Evolutionary conservation across 2,888 invertebrate genomes (phyloP).

Genomic region (Ornithoptera priamus): DNA sequence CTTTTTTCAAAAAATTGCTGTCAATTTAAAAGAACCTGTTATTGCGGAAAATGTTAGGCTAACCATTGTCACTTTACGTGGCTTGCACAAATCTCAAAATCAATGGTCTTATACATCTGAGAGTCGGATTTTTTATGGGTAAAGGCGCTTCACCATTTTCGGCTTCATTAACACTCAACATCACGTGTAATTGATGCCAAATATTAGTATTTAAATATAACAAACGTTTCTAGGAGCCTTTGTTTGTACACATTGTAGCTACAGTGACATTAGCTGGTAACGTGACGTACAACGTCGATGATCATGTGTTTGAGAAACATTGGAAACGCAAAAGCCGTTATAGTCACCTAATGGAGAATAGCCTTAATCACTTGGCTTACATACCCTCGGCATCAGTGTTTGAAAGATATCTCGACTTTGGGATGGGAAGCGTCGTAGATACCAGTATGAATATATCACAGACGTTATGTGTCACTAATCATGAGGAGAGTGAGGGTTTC

Average conservation of each 20-base stretch:
- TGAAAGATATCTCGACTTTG: constrained; percentile 68
- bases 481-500: constrained; percentile 61
- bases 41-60: no score
- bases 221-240: constrained; percentile 55
- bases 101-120: no score
- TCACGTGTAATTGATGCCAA: neutral
- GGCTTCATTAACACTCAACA: neutral
- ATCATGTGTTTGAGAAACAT: constrained; percentile 58
- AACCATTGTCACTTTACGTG: no score
- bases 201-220: neutral
- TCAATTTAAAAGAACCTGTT: no score
- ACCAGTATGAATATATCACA: constrained; percentile 68
- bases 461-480: constrained; percentile 70
- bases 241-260: constrained; percentile 60
- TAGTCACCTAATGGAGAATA: constrained; percentile 70
- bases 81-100: no score
- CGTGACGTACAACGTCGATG: constrained; percentile 51
- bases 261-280: constrained; percentile 59
- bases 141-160: neutral
- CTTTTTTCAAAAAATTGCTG: no score
- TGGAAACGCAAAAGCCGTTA: constrained; percentile 55
- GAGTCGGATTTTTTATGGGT: no score
- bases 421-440: constrained; percentile 59
- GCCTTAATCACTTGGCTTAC: constrained; percentile 56
- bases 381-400: constrained; percentile 69